A percentile compares a stretch with the other conserved stretches of the same genome.
phyloP scores from a whole-genome alignment of 2,113 vertebrate genomes.

The Sakesphorus luctuosus region DNA sequence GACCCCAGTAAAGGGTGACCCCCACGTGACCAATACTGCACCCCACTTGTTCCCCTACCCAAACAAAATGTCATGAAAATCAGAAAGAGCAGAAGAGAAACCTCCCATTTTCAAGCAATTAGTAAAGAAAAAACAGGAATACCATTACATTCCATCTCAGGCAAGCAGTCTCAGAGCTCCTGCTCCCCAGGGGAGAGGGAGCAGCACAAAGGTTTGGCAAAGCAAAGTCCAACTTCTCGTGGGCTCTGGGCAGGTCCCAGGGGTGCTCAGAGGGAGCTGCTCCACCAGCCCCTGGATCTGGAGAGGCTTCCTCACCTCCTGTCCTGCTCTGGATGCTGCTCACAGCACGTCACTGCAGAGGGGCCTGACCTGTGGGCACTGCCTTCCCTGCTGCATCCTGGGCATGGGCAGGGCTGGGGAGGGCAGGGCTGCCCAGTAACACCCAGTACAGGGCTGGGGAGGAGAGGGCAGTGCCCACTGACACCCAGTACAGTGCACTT shows the following conservation, averaged over 20 bases:
- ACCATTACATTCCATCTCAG: neutral
- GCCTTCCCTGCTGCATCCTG: neutral
- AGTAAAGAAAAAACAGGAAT: neutral
- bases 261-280: neutral
- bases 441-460: no score
- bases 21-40: no score
- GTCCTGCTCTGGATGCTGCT: neutral
- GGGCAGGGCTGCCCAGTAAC: no score
- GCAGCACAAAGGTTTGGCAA: neutral
- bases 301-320: neutral
- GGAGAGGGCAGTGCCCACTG: neutral
- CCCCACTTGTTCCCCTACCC: neutral
- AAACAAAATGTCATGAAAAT: neutral
- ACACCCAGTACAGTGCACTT: neutral
- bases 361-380: neutral
- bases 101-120: neutral
- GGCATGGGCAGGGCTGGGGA: no score
- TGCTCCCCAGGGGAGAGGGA: neutral
- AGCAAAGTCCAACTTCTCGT: rapidly evolving
- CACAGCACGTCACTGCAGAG: neutral
- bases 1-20: no score
- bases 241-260: neutral
- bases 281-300: neutral
- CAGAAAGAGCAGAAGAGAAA: neutral
- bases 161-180: neutral